A percentile compares a stretch with the other conserved stretches of the same genome.
Conservation (phyloP, 2,113 vertebrate genomes). For the Petrocephalus microphthalmus region DNA sequence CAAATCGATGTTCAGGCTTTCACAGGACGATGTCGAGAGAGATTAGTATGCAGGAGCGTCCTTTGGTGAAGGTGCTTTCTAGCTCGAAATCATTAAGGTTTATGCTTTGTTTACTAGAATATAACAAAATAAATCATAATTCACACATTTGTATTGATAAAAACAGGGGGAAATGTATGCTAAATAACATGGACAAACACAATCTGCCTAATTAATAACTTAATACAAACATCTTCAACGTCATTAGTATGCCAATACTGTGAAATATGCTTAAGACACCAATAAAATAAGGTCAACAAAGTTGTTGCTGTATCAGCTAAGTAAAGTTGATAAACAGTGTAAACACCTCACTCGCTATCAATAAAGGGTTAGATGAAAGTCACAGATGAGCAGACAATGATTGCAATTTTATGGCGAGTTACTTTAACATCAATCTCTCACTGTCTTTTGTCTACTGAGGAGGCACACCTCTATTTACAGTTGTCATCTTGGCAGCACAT, state of each 20-base stretch:
- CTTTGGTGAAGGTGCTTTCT: constrained; percentile 65
- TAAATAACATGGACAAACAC: neutral
- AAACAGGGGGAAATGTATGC: constrained; percentile 15
- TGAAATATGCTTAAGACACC: neutral
- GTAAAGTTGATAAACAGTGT: constrained; percentile 7
- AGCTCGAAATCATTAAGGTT: constrained; percentile 61
- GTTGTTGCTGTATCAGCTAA: constrained; percentile 11
- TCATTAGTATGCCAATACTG: neutral
- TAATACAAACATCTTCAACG: neutral
- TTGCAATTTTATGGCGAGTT: constrained; percentile 8
- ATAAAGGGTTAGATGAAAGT: constrained; percentile 11
- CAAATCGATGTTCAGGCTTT: constrained; percentile 96
- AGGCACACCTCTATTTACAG: neutral
- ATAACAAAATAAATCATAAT: constrained; percentile 60
- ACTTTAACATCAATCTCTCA: constrained; percentile 1
- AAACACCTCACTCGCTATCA: neutral
- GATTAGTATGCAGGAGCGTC: constrained; percentile 89
- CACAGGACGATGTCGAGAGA: constrained; percentile 80
- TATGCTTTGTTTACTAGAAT: constrained; percentile 52
- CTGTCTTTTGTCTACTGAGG: neutral
- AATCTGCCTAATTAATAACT: neutral
- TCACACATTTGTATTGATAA: constrained; percentile 32
- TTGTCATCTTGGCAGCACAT: neutral
- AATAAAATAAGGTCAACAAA: constrained; percentile 1
- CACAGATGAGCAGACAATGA: constrained; percentile 14